phyloP scores from a whole-genome alignment of 2,113 vertebrate genomes.

The Pomatostomus ruficeps region DNA sequence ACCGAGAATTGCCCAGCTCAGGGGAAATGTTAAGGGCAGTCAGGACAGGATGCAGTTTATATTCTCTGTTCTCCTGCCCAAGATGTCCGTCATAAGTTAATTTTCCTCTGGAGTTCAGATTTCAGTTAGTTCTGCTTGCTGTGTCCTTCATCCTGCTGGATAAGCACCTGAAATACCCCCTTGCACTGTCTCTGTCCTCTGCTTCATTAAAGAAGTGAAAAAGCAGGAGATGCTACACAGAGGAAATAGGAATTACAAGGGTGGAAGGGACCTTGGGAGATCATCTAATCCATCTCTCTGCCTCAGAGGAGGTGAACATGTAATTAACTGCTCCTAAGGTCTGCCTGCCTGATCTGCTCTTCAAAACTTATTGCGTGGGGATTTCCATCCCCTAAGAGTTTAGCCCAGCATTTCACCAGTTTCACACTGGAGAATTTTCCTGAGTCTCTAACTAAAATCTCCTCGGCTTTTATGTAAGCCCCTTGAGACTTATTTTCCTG shows the following conservation, averaged over 20 bases:
- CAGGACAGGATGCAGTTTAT: neutral
- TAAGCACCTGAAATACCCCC: conserved; percentile 19
- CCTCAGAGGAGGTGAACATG: conserved; percentile 21
- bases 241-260: neutral
- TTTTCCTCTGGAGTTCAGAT: conserved; percentile 4
- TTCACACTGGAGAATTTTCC: neutral
- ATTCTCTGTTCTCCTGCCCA: neutral
- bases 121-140: neutral
- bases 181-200: neutral
- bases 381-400: conserved; percentile 31
- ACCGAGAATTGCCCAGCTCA: neutral
- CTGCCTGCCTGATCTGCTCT: conserved; percentile 25
- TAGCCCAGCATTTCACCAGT: neutral
- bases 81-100: neutral
- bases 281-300: conserved; percentile 41
- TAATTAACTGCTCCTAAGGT: conserved; percentile 52
- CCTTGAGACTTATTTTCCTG: neutral
- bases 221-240: neutral
- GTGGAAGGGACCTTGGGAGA: conserved; percentile 30
- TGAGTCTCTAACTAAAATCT: conserved; percentile 19
- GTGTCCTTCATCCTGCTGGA: conserved; percentile 29
- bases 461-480: conserved; percentile 15
- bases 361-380: conserved; percentile 1
- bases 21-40: neutral
- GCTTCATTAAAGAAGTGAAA: conserved; percentile 37